Conservation (phyloP, 1,140 invertebrate genomes). For the Oppia nitens region DNA sequence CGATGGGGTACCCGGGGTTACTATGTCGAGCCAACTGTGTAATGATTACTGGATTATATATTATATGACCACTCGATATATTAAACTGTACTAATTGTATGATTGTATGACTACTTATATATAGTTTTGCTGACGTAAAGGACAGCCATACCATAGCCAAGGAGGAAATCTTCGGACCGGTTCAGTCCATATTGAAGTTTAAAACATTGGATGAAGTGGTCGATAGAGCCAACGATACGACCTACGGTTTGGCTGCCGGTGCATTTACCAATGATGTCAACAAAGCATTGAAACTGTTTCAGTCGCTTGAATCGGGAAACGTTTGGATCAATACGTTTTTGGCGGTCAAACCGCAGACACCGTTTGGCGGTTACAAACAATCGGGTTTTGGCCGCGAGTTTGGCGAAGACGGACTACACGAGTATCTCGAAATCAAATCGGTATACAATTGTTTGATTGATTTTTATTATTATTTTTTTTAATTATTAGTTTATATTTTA, state of each 20-base stretch:
- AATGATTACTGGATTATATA: too few species aligned
- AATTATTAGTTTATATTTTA: too few species aligned
- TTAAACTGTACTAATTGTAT: too few species aligned
- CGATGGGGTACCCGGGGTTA: slow-evolving; percentile 55
- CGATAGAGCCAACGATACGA: slow-evolving; percentile 66
- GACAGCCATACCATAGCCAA: slow-evolving; percentile 70
- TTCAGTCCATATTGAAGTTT: slow-evolving; percentile 77
- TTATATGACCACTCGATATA: too few species aligned
- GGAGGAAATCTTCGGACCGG: slow-evolving; percentile 72
- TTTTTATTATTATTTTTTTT: too few species aligned
- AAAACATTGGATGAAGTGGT: slow-evolving; percentile 71
- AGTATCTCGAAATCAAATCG: slow-evolving; percentile 61
- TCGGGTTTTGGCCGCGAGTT: slow-evolving; percentile 68
- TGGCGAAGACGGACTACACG: slow-evolving; percentile 66
- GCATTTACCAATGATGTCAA: slow-evolving; percentile 72
- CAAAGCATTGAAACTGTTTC: slow-evolving; percentile 53
- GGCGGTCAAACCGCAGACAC: slow-evolving; percentile 28
- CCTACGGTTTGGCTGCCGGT: too few species aligned
- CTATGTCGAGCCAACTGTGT: slow-evolving; percentile 88
- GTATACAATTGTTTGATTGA: too few species aligned
- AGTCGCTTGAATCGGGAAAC: slow-evolving; percentile 60
- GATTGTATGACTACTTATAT: too few species aligned
- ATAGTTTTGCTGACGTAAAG: slow-evolving; percentile 60
- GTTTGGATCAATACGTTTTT: slow-evolving; percentile 59
- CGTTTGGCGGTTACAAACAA: slow-evolving; percentile 40